Evolutionary conservation across 92 coral and sea anemone species (phyloP).

Genomic region (Heteractis magnifica): DNA sequence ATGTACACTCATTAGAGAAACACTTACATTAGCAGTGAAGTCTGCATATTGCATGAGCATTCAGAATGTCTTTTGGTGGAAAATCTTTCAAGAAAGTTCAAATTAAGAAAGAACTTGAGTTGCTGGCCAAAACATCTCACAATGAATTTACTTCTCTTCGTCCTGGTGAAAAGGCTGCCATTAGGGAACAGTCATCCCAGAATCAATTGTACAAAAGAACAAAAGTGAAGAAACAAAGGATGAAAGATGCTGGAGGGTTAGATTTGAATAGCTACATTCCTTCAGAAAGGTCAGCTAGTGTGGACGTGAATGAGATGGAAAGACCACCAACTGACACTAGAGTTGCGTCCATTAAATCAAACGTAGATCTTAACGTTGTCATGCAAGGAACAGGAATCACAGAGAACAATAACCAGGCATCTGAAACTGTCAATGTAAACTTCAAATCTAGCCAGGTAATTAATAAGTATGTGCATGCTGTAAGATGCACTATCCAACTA

Average conservation of each 20-base stretch:
- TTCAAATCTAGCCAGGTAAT: constrained; percentile 37
- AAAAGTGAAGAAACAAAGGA: constrained; percentile 20
- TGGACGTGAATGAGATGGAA: neutral
- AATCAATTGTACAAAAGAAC: constrained; percentile 26
- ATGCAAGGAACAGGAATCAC: constrained; percentile 87
- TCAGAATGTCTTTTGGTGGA: constrained; percentile 74
- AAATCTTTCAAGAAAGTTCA: constrained; percentile 71
- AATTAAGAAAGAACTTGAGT: constrained; percentile 72
- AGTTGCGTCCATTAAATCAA: constrained; percentile 74
- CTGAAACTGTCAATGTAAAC: constrained; percentile 13
- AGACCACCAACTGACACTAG: constrained; percentile 1
- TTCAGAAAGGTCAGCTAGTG: constrained; percentile 44
- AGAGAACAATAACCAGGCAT: constrained; percentile 41
- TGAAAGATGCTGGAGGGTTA: constrained; percentile 2
- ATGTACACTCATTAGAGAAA: neutral
- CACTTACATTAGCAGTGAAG: neutral
- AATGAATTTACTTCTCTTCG: constrained; percentile 63
- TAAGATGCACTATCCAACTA: neutral
- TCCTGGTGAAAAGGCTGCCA: constrained; percentile 61
- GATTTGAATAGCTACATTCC: constrained; percentile 29
- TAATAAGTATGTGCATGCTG: neutral
- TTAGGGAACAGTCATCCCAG: constrained; percentile 42
- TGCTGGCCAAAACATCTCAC: constrained; percentile 72
- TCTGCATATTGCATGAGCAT: neutral
- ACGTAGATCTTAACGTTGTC: constrained; percentile 85